A percentile compares a stretch with the other conserved stretches of the same genome.
Conservation (phyloP, 2,797 vertebrate species). For the Hozukius guyotensis region DNA sequence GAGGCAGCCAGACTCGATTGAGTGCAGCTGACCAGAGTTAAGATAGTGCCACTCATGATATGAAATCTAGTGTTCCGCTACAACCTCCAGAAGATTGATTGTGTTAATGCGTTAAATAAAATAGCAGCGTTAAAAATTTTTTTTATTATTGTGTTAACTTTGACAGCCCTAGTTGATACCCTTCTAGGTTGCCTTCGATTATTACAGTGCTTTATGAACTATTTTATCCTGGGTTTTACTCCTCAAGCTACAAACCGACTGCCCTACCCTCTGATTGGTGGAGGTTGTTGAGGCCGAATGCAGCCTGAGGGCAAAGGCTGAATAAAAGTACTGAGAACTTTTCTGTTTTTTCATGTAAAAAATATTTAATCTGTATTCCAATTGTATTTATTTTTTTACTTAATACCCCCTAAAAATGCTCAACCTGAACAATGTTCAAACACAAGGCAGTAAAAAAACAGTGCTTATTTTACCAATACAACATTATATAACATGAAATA, state of each 20-base stretch:
- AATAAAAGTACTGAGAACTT: background rate
- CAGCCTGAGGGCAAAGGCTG: background rate
- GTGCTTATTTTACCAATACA: background rate
- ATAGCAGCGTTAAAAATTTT: no score
- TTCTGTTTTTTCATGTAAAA: background rate
- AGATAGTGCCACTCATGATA: background rate
- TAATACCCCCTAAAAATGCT: background rate
- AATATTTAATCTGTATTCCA: background rate
- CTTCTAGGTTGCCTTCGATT: background rate
- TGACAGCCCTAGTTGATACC: no score
- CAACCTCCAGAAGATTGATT: no score
- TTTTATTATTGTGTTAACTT: no score
- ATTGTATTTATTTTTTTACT: background rate
- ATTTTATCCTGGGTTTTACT: background rate
- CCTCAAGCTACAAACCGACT: background rate
- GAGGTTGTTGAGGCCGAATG: background rate
- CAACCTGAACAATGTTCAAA: background rate
- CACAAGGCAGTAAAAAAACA: background rate
- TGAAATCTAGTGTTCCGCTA: background rate
- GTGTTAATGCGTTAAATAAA: no score
- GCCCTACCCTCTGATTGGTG: background rate
- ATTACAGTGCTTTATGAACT: background rate
- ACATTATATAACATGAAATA: background rate
- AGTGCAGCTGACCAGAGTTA: slow-evolving; percentile 52
- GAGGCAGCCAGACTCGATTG: background rate